Conservation (phyloP, 1,140 invertebrate genomes). For the Drosophila nebulosa region DNA sequence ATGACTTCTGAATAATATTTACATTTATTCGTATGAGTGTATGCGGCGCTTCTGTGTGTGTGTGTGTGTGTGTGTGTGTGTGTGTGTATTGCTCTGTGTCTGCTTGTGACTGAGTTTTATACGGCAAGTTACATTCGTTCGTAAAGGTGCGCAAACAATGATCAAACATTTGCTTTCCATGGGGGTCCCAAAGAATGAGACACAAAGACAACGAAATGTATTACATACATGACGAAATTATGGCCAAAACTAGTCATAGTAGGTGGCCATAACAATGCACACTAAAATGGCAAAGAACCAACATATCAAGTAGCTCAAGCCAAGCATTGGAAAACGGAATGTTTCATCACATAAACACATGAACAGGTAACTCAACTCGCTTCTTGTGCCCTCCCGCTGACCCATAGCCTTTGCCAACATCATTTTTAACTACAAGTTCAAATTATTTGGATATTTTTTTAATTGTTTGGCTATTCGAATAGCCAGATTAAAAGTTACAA, state of each 20-base stretch:
- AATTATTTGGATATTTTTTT: no score
- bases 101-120: constrained; percentile 29
- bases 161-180: constrained; percentile 17
- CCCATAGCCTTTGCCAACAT: no score
- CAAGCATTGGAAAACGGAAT: not conserved
- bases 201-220: no score
- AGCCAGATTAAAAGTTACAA: no score
- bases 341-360: no score
- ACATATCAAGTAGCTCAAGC: constrained; percentile 2
- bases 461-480: no score
- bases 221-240: constrained; percentile 47
- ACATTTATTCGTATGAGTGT: constrained; percentile 44
- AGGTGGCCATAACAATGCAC: constrained; percentile 50
- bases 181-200: not conserved
- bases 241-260: constrained; percentile 27
- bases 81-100: no score
- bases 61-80: constrained; percentile 20
- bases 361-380: no score
- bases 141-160: constrained; percentile 70
- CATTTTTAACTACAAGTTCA: no score
- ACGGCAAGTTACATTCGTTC: constrained; percentile 48
- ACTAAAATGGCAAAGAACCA: constrained; percentile 46
- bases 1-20: constrained; percentile 72
- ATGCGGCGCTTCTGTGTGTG: constrained; percentile 20
- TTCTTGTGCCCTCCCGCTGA: no score